Conservation (phyloP, 2,113 vertebrate species). For the Cololabis saira region DNA sequence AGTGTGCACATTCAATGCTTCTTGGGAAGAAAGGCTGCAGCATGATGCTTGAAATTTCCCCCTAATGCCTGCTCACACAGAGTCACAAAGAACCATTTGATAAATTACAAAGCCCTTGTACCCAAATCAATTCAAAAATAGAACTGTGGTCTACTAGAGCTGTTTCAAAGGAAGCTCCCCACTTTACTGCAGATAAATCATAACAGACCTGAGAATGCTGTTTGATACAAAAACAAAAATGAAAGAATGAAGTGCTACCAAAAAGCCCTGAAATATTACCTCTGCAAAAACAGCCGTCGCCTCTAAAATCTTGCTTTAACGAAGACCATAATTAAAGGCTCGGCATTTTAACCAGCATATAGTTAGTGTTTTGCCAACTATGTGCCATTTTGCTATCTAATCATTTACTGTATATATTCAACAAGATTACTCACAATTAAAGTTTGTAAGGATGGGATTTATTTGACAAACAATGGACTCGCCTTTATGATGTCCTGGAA, state of each 20-base stretch:
- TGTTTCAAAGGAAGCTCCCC: neutral
- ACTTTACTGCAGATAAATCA: neutral
- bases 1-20: neutral
- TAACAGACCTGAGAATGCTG: neutral
- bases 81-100: neutral
- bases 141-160: neutral
- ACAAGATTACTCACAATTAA: neutral
- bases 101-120: too few relatives aligned
- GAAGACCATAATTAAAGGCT: too few relatives aligned
- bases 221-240: neutral
- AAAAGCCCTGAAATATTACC: too few relatives aligned
- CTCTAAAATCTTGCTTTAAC: too few relatives aligned
- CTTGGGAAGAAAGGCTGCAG: neutral
- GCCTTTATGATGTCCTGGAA: constrained; percentile 18
- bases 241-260: neutral
- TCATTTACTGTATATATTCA: neutral
- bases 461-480: neutral
- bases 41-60: neutral
- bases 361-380: too few relatives aligned
- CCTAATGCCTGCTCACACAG: neutral
- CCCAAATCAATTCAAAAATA: neutral
- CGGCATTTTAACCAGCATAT: neutral
- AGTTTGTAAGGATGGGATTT: neutral
- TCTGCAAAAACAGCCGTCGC: too few relatives aligned
- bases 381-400: neutral